phyloP scores from a whole-genome alignment of 2,797 vertebrate species.

The Crossoptilon crossoptilon region DNA sequence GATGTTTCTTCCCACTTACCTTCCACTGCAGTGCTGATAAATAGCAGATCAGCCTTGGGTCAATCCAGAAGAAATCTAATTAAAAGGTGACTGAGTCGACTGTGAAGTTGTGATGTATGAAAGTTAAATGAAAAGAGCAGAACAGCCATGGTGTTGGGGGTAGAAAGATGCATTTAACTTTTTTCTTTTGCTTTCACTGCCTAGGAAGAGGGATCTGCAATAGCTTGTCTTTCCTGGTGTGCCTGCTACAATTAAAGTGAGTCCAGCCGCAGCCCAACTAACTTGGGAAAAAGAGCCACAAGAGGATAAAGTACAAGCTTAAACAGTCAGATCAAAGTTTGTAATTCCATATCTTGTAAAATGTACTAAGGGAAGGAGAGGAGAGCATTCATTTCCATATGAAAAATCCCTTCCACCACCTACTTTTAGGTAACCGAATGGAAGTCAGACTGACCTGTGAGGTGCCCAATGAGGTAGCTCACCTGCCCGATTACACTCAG shows the following conservation, averaged over 20 bases:
- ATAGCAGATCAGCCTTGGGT: background rate
- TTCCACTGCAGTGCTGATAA: background rate
- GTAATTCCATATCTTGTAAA: background rate
- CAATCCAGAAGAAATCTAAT: background rate
- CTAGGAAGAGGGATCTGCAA: fast-evolving
- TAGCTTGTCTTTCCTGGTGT: fast-evolving
- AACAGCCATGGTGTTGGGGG: fast-evolving
- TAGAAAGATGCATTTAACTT: background rate
- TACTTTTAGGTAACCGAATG: background rate
- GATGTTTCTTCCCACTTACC: background rate
- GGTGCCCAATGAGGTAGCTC: background rate
- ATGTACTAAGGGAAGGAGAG: background rate
- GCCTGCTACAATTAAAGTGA: background rate
- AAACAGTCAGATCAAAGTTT: background rate
- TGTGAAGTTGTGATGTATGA: background rate
- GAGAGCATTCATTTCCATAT: fast-evolving
- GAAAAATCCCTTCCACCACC: background rate
- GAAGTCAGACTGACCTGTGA: background rate
- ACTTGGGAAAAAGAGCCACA: background rate
- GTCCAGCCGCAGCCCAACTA: background rate
- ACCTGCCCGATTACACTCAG: background rate
- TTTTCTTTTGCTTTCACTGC: background rate
- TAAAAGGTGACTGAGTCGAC: background rate
- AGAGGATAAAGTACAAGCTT: background rate
- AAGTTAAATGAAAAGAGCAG: background rate